These are phyloP conservation scores for Hirtodrosophila trivittata DNA, from an alignment of 2,888 invertebrate species.

Conservation along the genomic window DNA sequence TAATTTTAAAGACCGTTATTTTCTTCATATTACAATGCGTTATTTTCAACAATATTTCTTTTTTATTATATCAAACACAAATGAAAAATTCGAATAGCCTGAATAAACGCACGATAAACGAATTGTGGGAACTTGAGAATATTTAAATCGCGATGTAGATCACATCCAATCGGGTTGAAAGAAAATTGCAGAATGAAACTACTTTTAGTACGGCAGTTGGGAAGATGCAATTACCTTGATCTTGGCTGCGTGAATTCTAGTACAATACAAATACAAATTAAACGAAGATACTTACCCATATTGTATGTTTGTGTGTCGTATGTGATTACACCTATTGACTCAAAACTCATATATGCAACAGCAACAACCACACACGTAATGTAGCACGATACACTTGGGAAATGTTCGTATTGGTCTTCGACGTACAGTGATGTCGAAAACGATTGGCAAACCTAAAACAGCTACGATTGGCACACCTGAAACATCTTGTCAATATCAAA, in stretches of 20 bases:
- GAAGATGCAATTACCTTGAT: constrained; percentile 66
- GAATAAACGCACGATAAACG: too few species aligned
- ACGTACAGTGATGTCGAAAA: too few species aligned
- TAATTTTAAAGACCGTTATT: constrained; percentile 13
- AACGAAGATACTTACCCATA: not conserved
- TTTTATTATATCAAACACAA: too few species aligned
- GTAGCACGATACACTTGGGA: constrained; percentile 15
- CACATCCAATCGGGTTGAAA: constrained; percentile 56
- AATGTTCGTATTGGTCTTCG: too few species aligned
- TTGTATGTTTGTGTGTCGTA: constrained; percentile 9
- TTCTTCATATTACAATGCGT: constrained; percentile 9
- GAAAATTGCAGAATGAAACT: constrained; percentile 62
- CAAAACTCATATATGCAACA: constrained; percentile 31
- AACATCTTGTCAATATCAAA: too few species aligned
- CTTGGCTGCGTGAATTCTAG: constrained; percentile 66
- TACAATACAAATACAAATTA: constrained; percentile 41
- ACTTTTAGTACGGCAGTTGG: constrained; percentile 33
- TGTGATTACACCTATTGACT: constrained; percentile 18
- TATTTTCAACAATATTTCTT: too few species aligned
- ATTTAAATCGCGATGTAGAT: constrained; percentile 38
- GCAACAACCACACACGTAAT: constrained; percentile 26
- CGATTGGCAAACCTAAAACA: too few species aligned
- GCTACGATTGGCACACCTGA: too few species aligned
- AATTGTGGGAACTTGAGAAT: too few species aligned
- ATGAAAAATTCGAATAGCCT: too few species aligned